Conservation (phyloP, 1,140 invertebrate genomes). For the Brachionus rubens region DNA sequence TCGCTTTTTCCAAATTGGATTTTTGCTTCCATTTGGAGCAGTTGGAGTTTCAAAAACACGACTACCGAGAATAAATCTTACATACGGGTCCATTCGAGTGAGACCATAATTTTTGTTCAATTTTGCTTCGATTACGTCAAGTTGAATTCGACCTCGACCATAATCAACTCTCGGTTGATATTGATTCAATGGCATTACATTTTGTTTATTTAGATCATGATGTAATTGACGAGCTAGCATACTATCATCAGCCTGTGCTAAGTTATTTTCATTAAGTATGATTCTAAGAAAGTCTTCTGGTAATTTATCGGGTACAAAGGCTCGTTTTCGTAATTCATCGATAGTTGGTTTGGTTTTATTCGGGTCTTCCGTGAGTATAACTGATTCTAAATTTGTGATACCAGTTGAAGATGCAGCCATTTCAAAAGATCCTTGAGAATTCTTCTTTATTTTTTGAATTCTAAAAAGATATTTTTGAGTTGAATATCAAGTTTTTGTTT, state of each 20-base stretch:
- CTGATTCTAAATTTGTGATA: no score
- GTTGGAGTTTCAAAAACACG: constrained; percentile 91
- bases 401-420: no score
- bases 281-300: constrained; percentile 45
- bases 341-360: no score
- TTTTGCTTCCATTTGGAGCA: constrained; percentile 87
- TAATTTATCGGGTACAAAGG: not conserved
- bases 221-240: not conserved
- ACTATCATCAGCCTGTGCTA: not conserved
- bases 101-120: constrained; percentile 93
- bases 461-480: no score
- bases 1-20: constrained; percentile 88
- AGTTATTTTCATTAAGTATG: not conserved
- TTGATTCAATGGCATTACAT: not conserved
- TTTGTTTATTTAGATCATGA: not conserved
- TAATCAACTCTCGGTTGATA: not conserved
- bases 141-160: constrained; percentile 3
- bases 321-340: not conserved
- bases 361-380: no score
- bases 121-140: constrained; percentile 68
- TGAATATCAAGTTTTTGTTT: no score
- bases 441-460: no score
- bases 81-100: constrained; percentile 87
- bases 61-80: constrained; percentile 83
- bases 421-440: no score